phyloP scores from a whole-genome alignment of 2,797 vertebrate genomes.

The Cercopithecus hamlyni region DNA sequence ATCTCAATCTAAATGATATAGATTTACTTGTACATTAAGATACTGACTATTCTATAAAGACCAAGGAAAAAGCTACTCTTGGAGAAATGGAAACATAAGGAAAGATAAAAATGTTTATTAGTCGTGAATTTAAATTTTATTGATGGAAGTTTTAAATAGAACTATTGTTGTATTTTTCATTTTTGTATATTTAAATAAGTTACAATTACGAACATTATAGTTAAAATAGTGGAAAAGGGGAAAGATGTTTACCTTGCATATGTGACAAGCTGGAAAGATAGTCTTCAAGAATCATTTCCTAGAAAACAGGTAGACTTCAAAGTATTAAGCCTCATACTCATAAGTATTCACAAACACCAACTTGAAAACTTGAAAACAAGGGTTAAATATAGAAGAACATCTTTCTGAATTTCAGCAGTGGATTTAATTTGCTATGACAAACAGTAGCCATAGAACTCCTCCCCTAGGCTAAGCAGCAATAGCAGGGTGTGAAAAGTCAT shows the following conservation, averaged over 20 bases:
- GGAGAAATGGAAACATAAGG: background rate
- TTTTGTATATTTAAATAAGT: slow-evolving; percentile 7
- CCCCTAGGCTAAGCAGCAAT: slow-evolving; percentile 79
- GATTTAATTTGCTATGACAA: slow-evolving; percentile 82
- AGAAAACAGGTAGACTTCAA: slow-evolving; percentile 51
- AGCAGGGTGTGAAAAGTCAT: slow-evolving; percentile 87
- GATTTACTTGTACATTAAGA: background rate
- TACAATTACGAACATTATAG: slow-evolving; percentile 8
- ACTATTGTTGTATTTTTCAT: background rate
- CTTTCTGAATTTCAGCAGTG: slow-evolving; percentile 70
- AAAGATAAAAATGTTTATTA: background rate
- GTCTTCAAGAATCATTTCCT: slow-evolving; percentile 59
- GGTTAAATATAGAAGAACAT: slow-evolving; percentile 80
- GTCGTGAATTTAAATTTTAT: background rate
- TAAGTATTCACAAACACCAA: background rate
- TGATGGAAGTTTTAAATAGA: slow-evolving; percentile 15
- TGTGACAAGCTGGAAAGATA: background rate
- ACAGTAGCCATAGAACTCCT: slow-evolving; percentile 82
- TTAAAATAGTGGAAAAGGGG: background rate
- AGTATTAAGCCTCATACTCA: background rate
- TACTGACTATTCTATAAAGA: background rate
- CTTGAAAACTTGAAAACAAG: slow-evolving; percentile 64
- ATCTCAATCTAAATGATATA: background rate
- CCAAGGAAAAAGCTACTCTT: background rate
- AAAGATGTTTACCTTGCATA: slow-evolving; percentile 30